These are phyloP conservation scores for Alloscopus bannaensis DNA, from an alignment of 2,888 invertebrate genomes.

Conservation along the genomic window DNA sequence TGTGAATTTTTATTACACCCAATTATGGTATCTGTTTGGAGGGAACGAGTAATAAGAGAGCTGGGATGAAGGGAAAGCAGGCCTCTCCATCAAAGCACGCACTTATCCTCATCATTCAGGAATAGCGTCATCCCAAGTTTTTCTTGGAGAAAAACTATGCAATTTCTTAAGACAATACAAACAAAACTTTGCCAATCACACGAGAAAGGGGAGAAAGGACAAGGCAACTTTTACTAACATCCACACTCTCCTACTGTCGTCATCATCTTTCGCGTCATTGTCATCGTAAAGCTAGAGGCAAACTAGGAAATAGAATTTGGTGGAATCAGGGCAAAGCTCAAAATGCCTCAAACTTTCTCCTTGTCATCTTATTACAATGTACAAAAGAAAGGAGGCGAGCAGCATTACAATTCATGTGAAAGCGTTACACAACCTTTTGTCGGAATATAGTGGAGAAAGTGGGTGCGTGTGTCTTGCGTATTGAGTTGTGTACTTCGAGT, in stretches of 20 bases:
- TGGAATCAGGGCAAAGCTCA: neutral
- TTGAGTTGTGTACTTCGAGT: no score
- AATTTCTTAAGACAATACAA: constrained; percentile 33
- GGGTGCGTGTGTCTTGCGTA: no score
- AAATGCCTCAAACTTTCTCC: constrained; percentile 1
- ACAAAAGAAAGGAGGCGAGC: neutral
- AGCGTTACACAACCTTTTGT: no score
- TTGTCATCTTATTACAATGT: neutral
- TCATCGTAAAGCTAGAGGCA: constrained; percentile 14
- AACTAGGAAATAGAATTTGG: neutral
- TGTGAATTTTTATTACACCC: constrained; percentile 8
- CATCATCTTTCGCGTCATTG: constrained; percentile 32
- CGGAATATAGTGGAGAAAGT: no score
- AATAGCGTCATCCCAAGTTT: no score
- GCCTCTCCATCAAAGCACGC: no score
- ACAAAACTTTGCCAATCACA: constrained; percentile 11
- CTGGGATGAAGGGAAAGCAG: neutral
- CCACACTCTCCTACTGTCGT: constrained; percentile 15
- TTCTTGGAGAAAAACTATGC: no score
- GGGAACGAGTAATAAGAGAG: neutral
- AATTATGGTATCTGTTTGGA: neutral
- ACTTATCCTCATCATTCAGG: no score
- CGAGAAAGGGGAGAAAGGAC: neutral
- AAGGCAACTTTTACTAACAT: neutral
- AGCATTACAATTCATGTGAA: constrained; percentile 4